Base-by-base conservation (phyloP, 2,113 vertebrate genomes). In the Herpailurus yagouaroundi region DNA sequence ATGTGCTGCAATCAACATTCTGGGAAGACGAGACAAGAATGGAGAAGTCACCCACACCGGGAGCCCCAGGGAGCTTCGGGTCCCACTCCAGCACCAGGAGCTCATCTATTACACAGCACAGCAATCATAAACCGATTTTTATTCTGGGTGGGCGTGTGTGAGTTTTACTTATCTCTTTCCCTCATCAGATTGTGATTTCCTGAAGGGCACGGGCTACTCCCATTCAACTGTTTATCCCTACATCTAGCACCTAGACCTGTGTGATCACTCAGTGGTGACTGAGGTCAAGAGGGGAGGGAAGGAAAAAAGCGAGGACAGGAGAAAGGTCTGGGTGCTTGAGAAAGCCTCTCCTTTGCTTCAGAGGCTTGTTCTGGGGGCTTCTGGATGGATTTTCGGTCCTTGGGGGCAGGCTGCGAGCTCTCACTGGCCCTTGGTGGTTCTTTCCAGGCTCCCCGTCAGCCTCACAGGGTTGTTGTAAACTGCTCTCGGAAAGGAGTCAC, bases 41-140 rank as follows among this genome's bases (percentile, higher is more conserved):
- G 16, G 63, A 48, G 16, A 66, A 19, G 36, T 38, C 1, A 33
- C 52, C 55, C 16, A 7, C 19, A 18, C 21, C 36, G 52, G 63
- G 29, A 25, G 4, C n/a, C 7, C 10, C 29, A 48, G 38, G 45
- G n/a, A 0, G 4, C 27, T 57, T 14, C 15, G 0, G 12, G 31
- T 4, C 29, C 27, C 0, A 5, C 36, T n/a, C 5, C 8, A 13
- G 38, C 33, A 10, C 12, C 12, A 0, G 11, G n/a, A 64, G 18
- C 23, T 36, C 31, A 38, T 25, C 8, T 4, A 27, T 9, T 55
- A 18, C 38, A 23, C n/a, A 64, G 7, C 14, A 14, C 15, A 6
- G 60, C 1, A 4, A 64, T 7, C 36, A 55, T 23, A 2, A 21
- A 23, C 36, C 52, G 71, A 31, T 9, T 15, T 60, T 55, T 21